phyloP scores from a whole-genome alignment of 1,140 invertebrate genomes.

The Plodia interpunctella region DNA sequence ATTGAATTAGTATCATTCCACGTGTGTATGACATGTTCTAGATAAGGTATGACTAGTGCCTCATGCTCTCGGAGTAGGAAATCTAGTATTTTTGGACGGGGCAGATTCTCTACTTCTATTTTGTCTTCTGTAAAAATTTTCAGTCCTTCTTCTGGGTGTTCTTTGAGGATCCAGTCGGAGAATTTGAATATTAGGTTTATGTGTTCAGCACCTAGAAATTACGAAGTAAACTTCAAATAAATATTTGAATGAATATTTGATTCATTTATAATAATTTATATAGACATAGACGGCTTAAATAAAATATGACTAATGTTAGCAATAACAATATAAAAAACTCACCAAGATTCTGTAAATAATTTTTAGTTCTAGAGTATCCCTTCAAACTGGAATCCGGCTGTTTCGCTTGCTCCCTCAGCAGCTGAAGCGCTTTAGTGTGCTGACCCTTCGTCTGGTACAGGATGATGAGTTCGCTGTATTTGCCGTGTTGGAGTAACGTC shows the following conservation, averaged over 20 bases:
- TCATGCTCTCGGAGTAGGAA: conserved; percentile 91
- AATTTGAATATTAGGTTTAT: conserved; percentile 96
- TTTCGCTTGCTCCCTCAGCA: conserved; percentile 89
- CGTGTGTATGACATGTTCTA: conserved; percentile 94
- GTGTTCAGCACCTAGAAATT: conserved; percentile 83
- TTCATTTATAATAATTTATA: too few species aligned
- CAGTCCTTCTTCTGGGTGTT: conserved; percentile 92
- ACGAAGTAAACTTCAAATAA: too few species aligned
- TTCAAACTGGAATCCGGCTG: conserved; percentile 86
- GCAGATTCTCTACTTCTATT: conserved; percentile 91
- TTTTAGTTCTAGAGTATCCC: conserved; percentile 90
- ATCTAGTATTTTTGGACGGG: conserved; percentile 92
- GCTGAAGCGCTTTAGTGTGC: conserved; percentile 93
- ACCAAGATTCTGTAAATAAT: conserved; percentile 95
- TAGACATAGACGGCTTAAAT: too few species aligned
- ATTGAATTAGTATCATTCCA: conserved; percentile 92
- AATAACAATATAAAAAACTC: too few species aligned
- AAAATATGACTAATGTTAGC: too few species aligned
- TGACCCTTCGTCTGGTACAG: conserved; percentile 96
- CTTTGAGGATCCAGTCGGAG: conserved; percentile 93
- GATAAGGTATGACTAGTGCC: conserved; percentile 90
- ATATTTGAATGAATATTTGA: too few species aligned
- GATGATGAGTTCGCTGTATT: conserved; percentile 96
- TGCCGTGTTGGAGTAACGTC: conserved; percentile 90
- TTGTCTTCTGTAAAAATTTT: conserved; percentile 97